Evolutionary conservation across 2,888 invertebrate species (phyloP), one percentile per base, ranked within the genome.

Genomic region (Cosmia pyralina): DNA sequence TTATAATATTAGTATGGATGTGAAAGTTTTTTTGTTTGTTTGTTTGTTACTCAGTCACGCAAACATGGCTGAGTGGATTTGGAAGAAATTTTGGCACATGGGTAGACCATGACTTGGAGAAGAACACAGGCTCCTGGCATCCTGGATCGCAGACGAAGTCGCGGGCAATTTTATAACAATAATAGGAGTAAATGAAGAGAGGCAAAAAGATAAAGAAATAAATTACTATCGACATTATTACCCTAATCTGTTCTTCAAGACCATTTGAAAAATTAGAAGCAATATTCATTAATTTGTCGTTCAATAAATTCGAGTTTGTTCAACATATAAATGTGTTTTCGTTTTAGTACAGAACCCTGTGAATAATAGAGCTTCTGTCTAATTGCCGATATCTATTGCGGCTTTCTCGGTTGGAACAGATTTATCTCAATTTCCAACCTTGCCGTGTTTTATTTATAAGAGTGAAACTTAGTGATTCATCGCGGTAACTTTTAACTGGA

Each of bases 221-320:
- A 78, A 81, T 69, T 66, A 59, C 59, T 72, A 38, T 64, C 22
- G 7, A 22, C 65, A 10, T 75, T 81, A 78, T 85, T 78, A 72
- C 65, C 52, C 63, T 57, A 73, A 79, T 77, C 60, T 78, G 67
- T 75, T 75, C 60, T 52, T 78, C 69, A 74, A 69, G 48, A 62
- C 4, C 59, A 52, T 53, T 69, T 77, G 82, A 84, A 67, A 77
- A 63, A 77, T 84, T 55, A 67, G 60, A 68, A 75, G 77, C 69
- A 83, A 85, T 83, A 75, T 85, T 81, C 84, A 84, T 84, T 81
- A 83, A 81, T 83, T 71, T 84, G 84, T 81, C 76, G 67, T 75
- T 71, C 73, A 78, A 82, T 83, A 78, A 81, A 81, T 76, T 76
- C 19, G 22, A 57, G 53, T 77, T 64, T 57, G 34, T 55, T 34